phyloP scores from a whole-genome alignment of 2,888 invertebrate species.

The Tachina grossa region DNA sequence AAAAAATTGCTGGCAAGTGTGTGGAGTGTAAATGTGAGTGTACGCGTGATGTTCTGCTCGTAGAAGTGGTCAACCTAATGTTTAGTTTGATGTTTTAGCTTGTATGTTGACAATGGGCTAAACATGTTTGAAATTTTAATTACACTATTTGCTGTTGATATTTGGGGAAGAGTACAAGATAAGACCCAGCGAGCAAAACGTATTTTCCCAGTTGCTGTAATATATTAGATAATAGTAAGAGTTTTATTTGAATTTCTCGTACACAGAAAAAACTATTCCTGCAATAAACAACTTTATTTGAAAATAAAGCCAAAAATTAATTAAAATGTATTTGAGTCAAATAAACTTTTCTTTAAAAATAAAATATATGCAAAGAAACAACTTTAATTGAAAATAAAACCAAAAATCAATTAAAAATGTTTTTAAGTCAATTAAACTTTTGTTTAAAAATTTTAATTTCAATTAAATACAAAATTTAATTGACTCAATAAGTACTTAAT shows the following conservation, averaged over 20 bases:
- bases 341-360: too few relatives aligned
- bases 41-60: not conserved
- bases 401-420: too few relatives aligned
- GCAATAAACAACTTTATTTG: too few relatives aligned
- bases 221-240: not conserved
- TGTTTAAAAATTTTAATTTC: too few relatives aligned
- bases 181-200: conserved; percentile 49
- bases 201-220: not conserved
- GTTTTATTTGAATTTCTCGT: not conserved
- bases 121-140: conserved; percentile 65
- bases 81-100: conserved; percentile 55
- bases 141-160: conserved; percentile 13
- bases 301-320: too few relatives aligned
- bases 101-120: conserved; percentile 68
- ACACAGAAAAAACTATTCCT: too few relatives aligned
- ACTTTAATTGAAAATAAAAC: too few relatives aligned
- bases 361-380: too few relatives aligned
- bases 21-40: not conserved
- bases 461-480: too few relatives aligned
- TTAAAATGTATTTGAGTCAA: too few relatives aligned
- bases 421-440: too few relatives aligned
- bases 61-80: conserved; percentile 43
- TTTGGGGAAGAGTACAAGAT: conserved; percentile 34
- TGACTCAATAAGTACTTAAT: too few relatives aligned
- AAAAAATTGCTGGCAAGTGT: conserved; percentile 21